Percentiles rank a stretch among this genome's conserved stretches.
These are phyloP conservation scores for Drosophila paranaensis DNA, from an alignment of 2,888 invertebrate species.

Conservation along the genomic window DNA sequence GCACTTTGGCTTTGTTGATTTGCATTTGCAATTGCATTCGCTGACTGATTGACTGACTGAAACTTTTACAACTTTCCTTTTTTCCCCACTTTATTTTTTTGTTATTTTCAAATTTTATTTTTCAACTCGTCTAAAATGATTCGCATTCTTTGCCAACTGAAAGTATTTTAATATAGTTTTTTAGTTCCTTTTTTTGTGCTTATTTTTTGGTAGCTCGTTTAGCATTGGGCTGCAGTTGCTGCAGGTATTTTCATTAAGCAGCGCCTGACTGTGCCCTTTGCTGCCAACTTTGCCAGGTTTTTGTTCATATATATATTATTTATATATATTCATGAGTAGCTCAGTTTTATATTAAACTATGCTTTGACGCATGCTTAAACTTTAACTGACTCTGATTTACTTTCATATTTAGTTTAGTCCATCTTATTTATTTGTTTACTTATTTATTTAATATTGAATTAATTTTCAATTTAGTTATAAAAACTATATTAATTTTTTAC, in stretches of 20 bases:
- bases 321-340: background rate
- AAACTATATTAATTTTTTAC: too few relatives aligned
- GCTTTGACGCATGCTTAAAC: background rate
- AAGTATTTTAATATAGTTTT: slow-evolving; percentile 65
- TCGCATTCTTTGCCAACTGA: slow-evolving; percentile 50
- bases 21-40: slow-evolving; percentile 45
- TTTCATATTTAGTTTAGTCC: background rate
- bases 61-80: background rate
- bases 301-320: background rate
- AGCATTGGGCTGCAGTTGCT: slow-evolving; percentile 10
- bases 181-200: background rate
- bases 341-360: background rate
- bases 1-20: slow-evolving; percentile 55
- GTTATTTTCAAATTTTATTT: slow-evolving; percentile 14
- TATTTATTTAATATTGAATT: too few relatives aligned
- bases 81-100: background rate
- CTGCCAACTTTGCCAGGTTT: background rate
- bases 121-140: slow-evolving; percentile 34
- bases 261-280: background rate
- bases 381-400: background rate
- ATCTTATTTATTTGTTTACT: background rate
- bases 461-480: too few relatives aligned
- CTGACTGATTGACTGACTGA: slow-evolving; percentile 49
- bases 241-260: slow-evolving; percentile 24
- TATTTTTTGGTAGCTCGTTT: slow-evolving; percentile 21